Percentiles rank a stretch among this genome's conserved stretches.
Evolutionary conservation across 2,797 vertebrate species (phyloP).

Genomic region (Glossophaga mutica): DNA sequence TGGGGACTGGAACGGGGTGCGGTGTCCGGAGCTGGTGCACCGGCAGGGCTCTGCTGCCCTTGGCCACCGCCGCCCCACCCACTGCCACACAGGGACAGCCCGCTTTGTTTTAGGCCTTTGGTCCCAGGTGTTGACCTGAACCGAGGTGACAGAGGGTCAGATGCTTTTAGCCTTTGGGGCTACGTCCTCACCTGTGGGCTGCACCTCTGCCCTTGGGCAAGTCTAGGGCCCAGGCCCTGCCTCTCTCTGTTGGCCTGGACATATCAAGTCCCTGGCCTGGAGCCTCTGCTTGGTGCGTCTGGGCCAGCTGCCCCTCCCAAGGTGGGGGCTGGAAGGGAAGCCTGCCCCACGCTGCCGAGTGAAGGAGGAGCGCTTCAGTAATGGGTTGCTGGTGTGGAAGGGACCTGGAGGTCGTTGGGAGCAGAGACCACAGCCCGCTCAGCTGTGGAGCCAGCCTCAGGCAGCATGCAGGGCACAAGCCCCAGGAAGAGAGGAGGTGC

Average conservation of each 20-base stretch:
- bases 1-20: background rate
- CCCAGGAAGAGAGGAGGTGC: too few species aligned
- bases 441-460: too few species aligned
- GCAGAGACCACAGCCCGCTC: background rate
- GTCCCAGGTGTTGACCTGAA: background rate
- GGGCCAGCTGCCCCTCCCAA: background rate
- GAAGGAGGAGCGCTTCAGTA: background rate
- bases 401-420: background rate
- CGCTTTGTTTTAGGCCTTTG: background rate
- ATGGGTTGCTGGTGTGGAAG: background rate
- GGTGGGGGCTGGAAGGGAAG: background rate
- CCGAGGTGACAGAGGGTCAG: background rate
- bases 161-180: background rate
- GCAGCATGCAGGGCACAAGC: too few species aligned
- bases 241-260: background rate
- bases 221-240: background rate
- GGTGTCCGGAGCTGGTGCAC: too few species aligned
- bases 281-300: background rate
- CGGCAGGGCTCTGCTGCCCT: background rate
- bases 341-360: background rate
- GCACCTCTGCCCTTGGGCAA: background rate
- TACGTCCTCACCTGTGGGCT: background rate
- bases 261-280: background rate
- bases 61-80: accelerated
- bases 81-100: background rate